phyloP scores from a whole-genome alignment of 2,113 vertebrate species.

The Acinonyx jubatus region DNA sequence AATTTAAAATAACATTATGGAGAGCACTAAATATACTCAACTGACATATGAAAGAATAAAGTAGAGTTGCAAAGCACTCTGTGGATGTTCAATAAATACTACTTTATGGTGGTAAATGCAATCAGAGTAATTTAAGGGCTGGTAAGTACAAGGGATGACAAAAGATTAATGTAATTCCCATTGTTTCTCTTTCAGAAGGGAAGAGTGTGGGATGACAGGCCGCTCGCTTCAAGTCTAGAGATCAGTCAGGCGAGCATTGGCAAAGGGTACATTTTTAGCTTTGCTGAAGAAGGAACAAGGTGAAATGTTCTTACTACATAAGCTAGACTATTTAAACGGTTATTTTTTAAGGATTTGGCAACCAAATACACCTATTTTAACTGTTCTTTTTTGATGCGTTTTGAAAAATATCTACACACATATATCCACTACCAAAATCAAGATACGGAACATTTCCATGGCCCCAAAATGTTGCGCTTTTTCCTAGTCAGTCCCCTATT shows the following conservation, averaged over 20 bases:
- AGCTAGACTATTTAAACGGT: background rate
- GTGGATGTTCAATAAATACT: background rate
- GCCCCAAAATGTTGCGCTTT: background rate
- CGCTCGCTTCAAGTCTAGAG: background rate
- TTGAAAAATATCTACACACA: background rate
- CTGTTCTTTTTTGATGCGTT: conserved; percentile 1
- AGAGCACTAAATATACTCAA: background rate
- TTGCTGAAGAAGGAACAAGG: background rate
- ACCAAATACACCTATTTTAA: background rate
- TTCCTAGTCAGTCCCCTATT: background rate
- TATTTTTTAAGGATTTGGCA: background rate
- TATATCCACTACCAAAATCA: background rate
- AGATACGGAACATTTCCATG: conserved; percentile 25
- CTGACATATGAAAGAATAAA: conserved; percentile 3
- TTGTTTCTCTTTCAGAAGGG: conserved; percentile 44
- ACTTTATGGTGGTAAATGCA: background rate
- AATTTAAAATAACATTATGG: conserved; percentile 30
- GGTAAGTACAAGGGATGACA: background rate
- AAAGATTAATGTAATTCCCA: background rate
- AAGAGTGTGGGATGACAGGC: background rate
- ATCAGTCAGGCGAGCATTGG: background rate
- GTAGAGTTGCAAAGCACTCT: background rate
- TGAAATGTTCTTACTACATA: conserved; percentile 5
- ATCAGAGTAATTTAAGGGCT: conserved; percentile 38
- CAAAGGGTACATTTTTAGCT: background rate